phyloP scores from a whole-genome alignment of 2,113 vertebrate species.

The Corythoichthys intestinalis region DNA sequence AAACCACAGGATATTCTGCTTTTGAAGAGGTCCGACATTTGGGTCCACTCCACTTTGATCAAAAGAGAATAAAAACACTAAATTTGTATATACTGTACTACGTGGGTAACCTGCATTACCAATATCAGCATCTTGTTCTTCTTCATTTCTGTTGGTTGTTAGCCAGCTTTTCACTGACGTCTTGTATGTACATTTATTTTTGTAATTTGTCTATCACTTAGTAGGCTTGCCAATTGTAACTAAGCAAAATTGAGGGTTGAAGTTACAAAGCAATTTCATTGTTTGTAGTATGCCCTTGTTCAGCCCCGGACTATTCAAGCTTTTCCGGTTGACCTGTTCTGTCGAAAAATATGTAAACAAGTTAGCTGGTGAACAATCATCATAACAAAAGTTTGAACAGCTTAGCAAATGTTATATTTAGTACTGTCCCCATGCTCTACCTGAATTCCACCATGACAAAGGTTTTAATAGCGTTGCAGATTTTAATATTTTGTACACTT shows the following conservation, averaged over 20 bases:
- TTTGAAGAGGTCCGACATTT: too few species aligned
- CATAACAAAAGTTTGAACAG: not conserved
- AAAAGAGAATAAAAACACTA: too few species aligned
- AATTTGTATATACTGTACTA: too few species aligned
- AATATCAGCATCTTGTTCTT: too few species aligned
- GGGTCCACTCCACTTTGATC: too few species aligned
- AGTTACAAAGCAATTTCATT: not conserved
- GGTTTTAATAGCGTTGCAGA: too few species aligned
- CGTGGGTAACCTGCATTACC: too few species aligned
- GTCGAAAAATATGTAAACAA: not conserved
- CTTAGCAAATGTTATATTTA: not conserved
- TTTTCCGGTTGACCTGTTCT: not conserved
- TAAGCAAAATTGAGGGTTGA: not conserved
- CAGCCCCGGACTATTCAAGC: not conserved
- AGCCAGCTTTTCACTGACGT: not conserved
- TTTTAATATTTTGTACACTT: too few species aligned
- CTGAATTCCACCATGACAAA: not conserved
- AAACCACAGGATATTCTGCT: too few species aligned
- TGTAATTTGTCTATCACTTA: not conserved
- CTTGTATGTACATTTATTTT: not conserved
- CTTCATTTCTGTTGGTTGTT: not conserved
- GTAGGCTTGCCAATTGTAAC: too few species aligned
- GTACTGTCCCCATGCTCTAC: not conserved
- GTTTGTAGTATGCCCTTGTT: not conserved
- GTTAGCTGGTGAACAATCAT: not conserved